Evolutionary conservation across 2,888 invertebrate genomes (phyloP), one percentile per base, ranked within the genome.

Genomic region (Synergus itoensis): DNA sequence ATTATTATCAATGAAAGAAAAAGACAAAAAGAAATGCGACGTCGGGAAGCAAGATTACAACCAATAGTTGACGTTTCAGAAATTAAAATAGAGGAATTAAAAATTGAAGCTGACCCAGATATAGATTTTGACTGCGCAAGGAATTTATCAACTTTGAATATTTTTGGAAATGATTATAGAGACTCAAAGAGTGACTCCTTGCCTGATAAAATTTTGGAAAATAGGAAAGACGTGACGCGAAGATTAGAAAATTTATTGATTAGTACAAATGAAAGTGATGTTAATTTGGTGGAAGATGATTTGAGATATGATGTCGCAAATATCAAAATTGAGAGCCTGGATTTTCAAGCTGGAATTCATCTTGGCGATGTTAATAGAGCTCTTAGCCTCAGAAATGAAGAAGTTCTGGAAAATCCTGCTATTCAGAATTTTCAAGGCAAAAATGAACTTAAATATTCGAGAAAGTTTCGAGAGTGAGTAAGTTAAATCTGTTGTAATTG

Each of bases 381-480:
- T 4, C 53, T 73, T 0, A 28, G 14, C 16, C 48, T 73, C 5
- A 36, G 36, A 11, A 36, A 36, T 53, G 45, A 73, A 53, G 36
- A 41, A 65, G n/a, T 12, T 69, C 45, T 48, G 1, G 36, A 73
- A 53, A 73, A 73, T 73, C 53, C 73, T 53, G 5, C 53, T 12
- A 18, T 45, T n/a, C 53, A 36, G 9, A 73, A 48, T 53, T 53
- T 36, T 40, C 48, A 48, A 12, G 53, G 36, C 0, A 73, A 73
- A 16, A 53, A 53, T 9, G n/a, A 45, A 36, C 16, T 73, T 12
- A 8, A n/a, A 67, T 85, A 84, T 82, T 87, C 88, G 9, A 85
- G 83, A 69, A 87, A 86, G 77, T 89, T 88, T 87, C 85, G 88
- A 87, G 86, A 88, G 88, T 89, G 87, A 88, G 88, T 88, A 79